Base-by-base conservation (phyloP, 1,140 invertebrate genomes). In the Radopholus similis region DNA sequence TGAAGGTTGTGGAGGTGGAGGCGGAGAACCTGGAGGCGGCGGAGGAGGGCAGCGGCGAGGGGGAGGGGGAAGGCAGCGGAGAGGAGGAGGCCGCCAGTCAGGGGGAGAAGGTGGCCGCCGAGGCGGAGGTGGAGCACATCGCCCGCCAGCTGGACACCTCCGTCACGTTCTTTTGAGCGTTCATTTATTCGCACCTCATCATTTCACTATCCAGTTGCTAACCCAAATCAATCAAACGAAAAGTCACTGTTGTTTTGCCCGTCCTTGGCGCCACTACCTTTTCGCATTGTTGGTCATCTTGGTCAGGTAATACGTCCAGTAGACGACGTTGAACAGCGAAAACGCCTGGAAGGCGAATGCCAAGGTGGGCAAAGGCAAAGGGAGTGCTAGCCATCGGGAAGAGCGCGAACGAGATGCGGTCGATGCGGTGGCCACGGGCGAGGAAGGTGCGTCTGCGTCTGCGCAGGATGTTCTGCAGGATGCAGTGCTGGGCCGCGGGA, bases 241-340 rank as follows among this genome's bases (percentile, higher is more conserved):
- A 47, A 18, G n/a, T 47, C 44, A 47, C 4, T 42, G 11, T 42
- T 42, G 18, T 42, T 57, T 21, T 30, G 26, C n/a, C 32, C n/a
- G 28, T 44, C 11, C 15, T 44, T 44, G 35, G 4, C 37, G 18
- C 26, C 26, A 49, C 26, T 49, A 21, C n/a, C 18, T 49, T 21
- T 49, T 49, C 18, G n/a, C 38, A 42, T 13, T 13, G 11, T 49
- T 18, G 1, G 15, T n/a, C 18, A 21, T 63, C 37, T 76, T 75
- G 21, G 71, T 40, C 18, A 74, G 40, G 59, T 76, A 73, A 58
- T 74, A 74, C 32, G 62, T 89, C 91, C 91, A 92, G 82, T 92
- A 92, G 23, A 90, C 89, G 72, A 91, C 87, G 79, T 92, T 92
- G 18, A 92, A 86, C 74, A 91, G 89, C 74, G 91, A 88, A 83